Evolutionary conservation across 2,888 invertebrate species (phyloP).

Genomic region (Rhyacophila evoluta): DNA sequence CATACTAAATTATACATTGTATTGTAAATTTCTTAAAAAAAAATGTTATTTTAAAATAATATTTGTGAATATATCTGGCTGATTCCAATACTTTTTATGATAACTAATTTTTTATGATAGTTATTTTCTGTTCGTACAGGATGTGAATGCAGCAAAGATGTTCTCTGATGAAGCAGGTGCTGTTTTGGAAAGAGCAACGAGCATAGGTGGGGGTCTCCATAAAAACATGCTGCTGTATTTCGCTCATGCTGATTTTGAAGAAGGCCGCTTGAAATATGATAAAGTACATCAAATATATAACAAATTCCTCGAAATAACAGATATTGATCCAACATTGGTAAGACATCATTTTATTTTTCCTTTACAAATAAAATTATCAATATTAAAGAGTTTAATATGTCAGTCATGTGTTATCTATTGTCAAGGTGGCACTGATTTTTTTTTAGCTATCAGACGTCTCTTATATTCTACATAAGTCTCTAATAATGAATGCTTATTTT

Average conservation of each 20-base stretch:
- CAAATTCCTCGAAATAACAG: conserved; percentile 86
- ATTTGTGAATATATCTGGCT: no score
- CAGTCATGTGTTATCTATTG: no score
- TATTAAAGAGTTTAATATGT: no score
- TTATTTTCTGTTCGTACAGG: conserved; percentile 68
- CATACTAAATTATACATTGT: no score
- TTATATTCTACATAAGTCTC: no score
- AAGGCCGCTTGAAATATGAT: conserved; percentile 94
- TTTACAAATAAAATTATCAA: no score
- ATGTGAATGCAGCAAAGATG: conserved; percentile 90
- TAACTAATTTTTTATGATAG: neutral
- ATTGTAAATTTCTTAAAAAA: no score
- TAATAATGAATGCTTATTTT: no score
- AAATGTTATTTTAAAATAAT: no score
- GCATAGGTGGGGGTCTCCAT: conserved; percentile 80
- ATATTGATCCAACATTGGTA: conserved; percentile 95
- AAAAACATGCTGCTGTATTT: conserved; percentile 96
- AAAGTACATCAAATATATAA: conserved; percentile 97
- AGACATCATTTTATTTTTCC: no score
- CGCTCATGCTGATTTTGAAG: conserved; percentile 99
- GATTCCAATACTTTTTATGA: neutral
- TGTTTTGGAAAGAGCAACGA: conserved; percentile 94
- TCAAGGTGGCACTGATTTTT: no score
- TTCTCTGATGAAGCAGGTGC: conserved; percentile 96
- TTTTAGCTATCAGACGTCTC: no score